Evolutionary conservation across 1,140 invertebrate genomes (phyloP).

Genomic region (Drosophila simulans): DNA sequence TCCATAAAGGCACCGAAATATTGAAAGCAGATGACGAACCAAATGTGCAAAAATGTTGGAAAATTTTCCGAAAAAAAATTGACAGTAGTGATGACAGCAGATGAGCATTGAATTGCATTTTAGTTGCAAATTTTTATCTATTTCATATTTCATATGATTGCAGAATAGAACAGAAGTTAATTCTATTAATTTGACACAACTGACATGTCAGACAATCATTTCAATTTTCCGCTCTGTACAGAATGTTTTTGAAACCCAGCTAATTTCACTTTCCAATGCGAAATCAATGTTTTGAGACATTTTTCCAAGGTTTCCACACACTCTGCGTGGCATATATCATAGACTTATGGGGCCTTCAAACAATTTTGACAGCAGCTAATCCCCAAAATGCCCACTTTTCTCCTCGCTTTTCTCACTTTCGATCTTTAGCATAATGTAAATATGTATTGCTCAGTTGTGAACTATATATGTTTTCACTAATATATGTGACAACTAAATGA

Average conservation of each 20-base stretch:
- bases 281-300: conserved; percentile 24
- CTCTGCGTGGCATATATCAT: conserved; percentile 32
- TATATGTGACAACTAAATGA: conserved; percentile 65
- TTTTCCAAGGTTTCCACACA: conserved; percentile 9
- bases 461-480: conserved; percentile 59
- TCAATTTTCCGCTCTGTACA: neutral
- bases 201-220: conserved; percentile 34
- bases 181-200: neutral
- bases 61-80: neutral
- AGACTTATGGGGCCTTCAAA: conserved; percentile 59
- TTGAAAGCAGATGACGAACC: conserved; percentile 52
- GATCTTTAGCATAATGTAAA: conserved; percentile 49
- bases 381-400: conserved; percentile 25
- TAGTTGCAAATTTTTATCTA: neutral
- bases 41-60: conserved; percentile 37
- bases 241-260: neutral
- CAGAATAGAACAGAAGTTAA: too few species aligned
- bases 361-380: conserved; percentile 67
- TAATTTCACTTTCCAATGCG: conserved; percentile 36
- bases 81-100: conserved; percentile 2
- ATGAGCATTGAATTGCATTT: conserved; percentile 13
- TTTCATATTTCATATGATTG: too few species aligned
- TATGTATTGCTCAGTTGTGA: conserved; percentile 50
- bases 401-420: neutral
- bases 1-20: conserved; percentile 55